Evolutionary conservation across 2,113 vertebrate species (phyloP), one percentile per base, ranked within the genome.

Genomic region (Probosciger aterrimus): DNA sequence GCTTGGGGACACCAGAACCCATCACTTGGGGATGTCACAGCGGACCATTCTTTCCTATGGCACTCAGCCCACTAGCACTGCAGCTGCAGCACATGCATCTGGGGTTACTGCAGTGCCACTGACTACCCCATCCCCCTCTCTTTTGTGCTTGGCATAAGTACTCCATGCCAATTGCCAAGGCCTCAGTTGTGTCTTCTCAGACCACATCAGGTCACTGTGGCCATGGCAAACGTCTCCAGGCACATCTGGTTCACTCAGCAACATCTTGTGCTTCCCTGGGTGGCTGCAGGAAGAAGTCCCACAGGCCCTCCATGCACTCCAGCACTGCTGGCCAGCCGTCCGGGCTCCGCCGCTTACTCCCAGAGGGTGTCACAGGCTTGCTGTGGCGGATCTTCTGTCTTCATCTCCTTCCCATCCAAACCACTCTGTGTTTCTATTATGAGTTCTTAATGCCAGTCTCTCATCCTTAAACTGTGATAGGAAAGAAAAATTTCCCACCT

Each of bases 31-130:
- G 16, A 53, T 3, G 3, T 30, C 4, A 8, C 5, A 8, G 17
- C 3, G 4, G 28, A 33, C 19, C 10, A 4, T 69, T 27, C 19
- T 18, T 2, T 4, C 11, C 37, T 12, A 5, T 9, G 3, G 23
- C 1, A 2, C 47, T 70, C 2, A 0, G 22, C 37, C 14, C 13
- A 2, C 7, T 43, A 35, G 27, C 1, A 2, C 52, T 31, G 44
- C 1, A 3, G 53, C 33, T 33, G 18, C 33, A 60, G 33, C 14
- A 33, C 23, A 18, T 1, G 2, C 2, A 2, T 28, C 27, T 33
- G 27, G 8, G 5, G 14, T 30, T 46, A 37, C 18, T 1, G 1
- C 53, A 90, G 4, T 0, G 1, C 46, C 28, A n/a, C 12, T 39
- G 46, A 14, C 24, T 52, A 2, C 37, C 44, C 27, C 31, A 22